Percentiles rank a stretch among this genome's conserved stretches.
Conservation (phyloP, 2,888 invertebrate species). For the Polyploca ridens region DNA sequence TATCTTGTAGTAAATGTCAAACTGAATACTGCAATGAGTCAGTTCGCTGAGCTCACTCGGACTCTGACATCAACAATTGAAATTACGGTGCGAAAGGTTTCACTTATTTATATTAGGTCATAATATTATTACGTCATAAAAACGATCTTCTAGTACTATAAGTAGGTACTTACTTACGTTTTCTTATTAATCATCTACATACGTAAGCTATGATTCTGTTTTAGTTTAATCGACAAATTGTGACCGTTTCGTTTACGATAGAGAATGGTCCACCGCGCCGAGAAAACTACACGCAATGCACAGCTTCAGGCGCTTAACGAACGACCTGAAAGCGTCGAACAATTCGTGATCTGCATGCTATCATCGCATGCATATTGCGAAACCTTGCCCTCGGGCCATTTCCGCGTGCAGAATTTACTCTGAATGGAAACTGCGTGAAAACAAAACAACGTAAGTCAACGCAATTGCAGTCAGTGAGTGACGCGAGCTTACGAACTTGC, state of each 20-base stretch:
- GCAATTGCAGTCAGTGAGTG: slow-evolving; percentile 44
- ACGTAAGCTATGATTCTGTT: neutral
- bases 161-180: neutral
- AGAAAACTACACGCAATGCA: slow-evolving; percentile 46
- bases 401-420: slow-evolving; percentile 32
- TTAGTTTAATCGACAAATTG: neutral
- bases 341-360: slow-evolving; percentile 26
- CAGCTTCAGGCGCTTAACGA: slow-evolving; percentile 44
- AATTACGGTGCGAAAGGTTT: slow-evolving; percentile 6
- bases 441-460: slow-evolving; percentile 13
- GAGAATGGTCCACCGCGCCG: neutral
- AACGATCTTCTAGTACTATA: neutral
- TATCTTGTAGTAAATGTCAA: neutral
- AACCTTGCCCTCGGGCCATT: neutral
- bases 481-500: slow-evolving; percentile 68
- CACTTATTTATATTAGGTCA: slow-evolving; percentile 9
- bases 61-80: slow-evolving; percentile 52
- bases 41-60: slow-evolving; percentile 52
- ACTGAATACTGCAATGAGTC: slow-evolving; percentile 41
- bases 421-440: slow-evolving; percentile 42
- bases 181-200: neutral
- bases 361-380: neutral
- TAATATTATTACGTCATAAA: neutral
- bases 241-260: neutral
- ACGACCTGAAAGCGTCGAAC: slow-evolving; percentile 30